Evolutionary conservation across 1,140 invertebrate genomes (phyloP), one percentile per base, ranked within the genome.

Genomic region (Saccostrea echinata): DNA sequence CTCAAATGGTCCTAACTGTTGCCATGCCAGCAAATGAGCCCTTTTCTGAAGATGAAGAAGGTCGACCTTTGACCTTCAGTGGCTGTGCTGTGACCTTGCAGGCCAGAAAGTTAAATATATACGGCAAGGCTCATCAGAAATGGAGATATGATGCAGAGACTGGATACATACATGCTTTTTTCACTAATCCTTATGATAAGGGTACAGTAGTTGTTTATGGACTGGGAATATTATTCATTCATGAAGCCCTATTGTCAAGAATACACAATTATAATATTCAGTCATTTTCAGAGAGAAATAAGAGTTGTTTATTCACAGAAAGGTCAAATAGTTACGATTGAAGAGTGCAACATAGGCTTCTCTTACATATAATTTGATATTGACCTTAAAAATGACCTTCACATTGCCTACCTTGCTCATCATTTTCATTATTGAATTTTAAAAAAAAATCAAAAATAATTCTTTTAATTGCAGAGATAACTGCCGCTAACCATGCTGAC

Each of bases 401-500:
- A 1, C 9, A 43, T 43, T 43, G 43, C 6, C 43, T 43, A 43
- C 9, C 43, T 43, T 43, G 43, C 43, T 8, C 9, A 0, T 43
- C 2, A 43, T 43, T 9, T 43, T 43, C 43, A 43, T 43, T 43
- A 43, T 43, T 43, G 35, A 43, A 43, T 43, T 43, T 76, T 9
- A 13, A 80, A 30, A 80, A 80, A 30, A 80, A 80, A 13, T 80
- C 71, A 30, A 80, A 30, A 3, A 8, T n/a, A 3, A 30, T 52
- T 52, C 9, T 52, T 83, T 82, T 80, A 9, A 3, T 84, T 92
- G 16, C 88, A 94, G 94, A 95, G 88, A 94, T 95, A 35, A 95
- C 94, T 12, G 93, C 94, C 11, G 94, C 94, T 12, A 95, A 93
- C 90, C 93, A 93, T 85, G 94, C 93, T 0, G 93, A 94, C 89